Base-by-base conservation (phyloP, 2,113 vertebrate species). In the Ginglymostoma cirratum region DNA sequence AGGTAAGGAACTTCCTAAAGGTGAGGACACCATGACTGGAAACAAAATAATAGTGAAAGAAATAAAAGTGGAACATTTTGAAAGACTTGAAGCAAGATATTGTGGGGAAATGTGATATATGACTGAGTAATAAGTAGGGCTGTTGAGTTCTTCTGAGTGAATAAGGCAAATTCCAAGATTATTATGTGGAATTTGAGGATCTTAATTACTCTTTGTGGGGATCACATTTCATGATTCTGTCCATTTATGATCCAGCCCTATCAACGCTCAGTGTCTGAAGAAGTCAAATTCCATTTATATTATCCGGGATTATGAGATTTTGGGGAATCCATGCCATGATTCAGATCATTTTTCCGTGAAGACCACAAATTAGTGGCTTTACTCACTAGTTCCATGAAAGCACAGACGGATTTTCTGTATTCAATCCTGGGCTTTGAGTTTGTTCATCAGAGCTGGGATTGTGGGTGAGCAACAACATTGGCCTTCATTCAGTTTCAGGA, bases 111-210 rank as follows among this genome's bases (percentile, higher is more conserved):
- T 65, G 34, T 23, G 65, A 93, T 93, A 66, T 61, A 66, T 38
- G 52, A 21, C 48, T 92, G 87, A 34, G 27, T 92, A 61, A n/a
- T 92, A 89, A 92, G 42, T 55, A 92, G 34, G 55, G 5, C 55
- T 27, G 38, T 55, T 17, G 55, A 61, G 87, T 65, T 30, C 1
- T 3, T 55, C 61, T 34, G 30, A 92, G 52, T 92, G 30, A 92
- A 90, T 34, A 90, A 92, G 52, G 52, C 52, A 55, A 90, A 61
- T 90, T 65, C 87, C 87, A 90, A 15, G 52, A 90, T 90, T 90
- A 90, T 90, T 61, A 90, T 30, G 30, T 61, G 24, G 80, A 83
- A 83, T 83, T 21, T 19, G 38, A 45, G 4, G 17, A 55, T 30
- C 17, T 92, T 65, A 65, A 92, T 61, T 34, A 14, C 87, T 92